Evolutionary conservation across 64 coral and sea anemone species (phyloP).

Genomic region (Hydrozoanthus tunicans): DNA sequence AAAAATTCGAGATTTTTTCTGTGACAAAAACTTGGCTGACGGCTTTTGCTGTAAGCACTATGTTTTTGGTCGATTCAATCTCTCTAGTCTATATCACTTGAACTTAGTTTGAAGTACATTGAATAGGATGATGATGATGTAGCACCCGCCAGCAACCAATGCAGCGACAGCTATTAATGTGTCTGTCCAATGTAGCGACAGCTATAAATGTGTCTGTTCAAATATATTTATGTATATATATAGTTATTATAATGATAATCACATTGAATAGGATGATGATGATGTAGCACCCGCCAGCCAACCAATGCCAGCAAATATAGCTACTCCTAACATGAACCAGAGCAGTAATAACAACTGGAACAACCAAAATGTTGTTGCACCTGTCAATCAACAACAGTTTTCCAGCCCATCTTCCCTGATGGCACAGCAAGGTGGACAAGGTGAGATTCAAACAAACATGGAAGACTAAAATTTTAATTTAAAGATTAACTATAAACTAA

Average conservation of each 20-base stretch:
- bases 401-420: constrained; percentile 31
- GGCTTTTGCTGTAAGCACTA: no score
- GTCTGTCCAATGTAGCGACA: no score
- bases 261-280: constrained; percentile 32
- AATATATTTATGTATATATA: no score
- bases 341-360: constrained; percentile 15
- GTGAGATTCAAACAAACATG: neutral
- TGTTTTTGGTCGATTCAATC: no score
- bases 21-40: no score
- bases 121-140: constrained; percentile 36
- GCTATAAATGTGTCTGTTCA: no score
- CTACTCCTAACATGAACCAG: constrained; percentile 32
- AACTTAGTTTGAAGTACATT: neutral
- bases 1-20: no score
- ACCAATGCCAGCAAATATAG: constrained; percentile 54
- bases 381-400: constrained; percentile 25
- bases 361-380: constrained; percentile 8
- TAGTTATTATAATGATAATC: neutral
- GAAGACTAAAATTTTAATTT: neutral
- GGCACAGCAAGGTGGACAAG: constrained; percentile 41
- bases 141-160: constrained; percentile 52
- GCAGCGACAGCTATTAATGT: neutral
- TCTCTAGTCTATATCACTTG: no score
- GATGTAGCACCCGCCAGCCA: constrained; percentile 34
- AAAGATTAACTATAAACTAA: neutral